Conservation (phyloP, 2,888 invertebrate genomes). For the Ganaspis brasiliensis region DNA sequence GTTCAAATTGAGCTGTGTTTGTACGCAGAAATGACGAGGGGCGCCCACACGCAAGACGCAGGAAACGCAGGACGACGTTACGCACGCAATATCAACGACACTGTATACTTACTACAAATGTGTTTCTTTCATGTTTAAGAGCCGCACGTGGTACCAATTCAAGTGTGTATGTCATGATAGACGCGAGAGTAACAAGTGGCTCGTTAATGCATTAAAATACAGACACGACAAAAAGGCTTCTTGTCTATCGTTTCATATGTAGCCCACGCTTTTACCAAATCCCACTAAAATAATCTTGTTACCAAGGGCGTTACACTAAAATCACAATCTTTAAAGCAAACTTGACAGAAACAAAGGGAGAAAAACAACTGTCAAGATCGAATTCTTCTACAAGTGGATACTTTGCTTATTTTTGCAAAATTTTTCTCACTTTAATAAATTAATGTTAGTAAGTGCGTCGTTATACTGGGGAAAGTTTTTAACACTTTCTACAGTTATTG, state of each 20-base stretch:
- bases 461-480: too few species aligned
- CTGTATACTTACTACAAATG: constrained; percentile 61
- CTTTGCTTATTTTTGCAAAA: too few species aligned
- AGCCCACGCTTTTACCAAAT: constrained; percentile 54
- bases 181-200: constrained; percentile 68
- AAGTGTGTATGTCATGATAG: constrained; percentile 55
- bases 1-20: constrained; percentile 68
- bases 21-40: constrained; percentile 74
- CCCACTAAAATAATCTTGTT: constrained; percentile 7
- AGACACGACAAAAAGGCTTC: constrained; percentile 57
- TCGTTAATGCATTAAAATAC: constrained; percentile 72
- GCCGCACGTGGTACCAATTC: constrained; percentile 57
- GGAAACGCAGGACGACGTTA: constrained; percentile 63
- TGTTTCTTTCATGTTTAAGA: constrained; percentile 48
- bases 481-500: too few species aligned
- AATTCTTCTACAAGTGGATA: too few species aligned
- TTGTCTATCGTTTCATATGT: constrained; percentile 43
- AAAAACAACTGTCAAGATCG: too few species aligned
- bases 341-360: too few species aligned
- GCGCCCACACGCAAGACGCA: constrained; percentile 67
- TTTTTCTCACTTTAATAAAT: too few species aligned
- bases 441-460: too few species aligned
- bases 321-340: not conserved
- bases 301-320: not conserved
- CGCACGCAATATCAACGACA: constrained; percentile 66